Conservation (phyloP, 2,888 invertebrate species). For the Sesia bembeciformis region DNA sequence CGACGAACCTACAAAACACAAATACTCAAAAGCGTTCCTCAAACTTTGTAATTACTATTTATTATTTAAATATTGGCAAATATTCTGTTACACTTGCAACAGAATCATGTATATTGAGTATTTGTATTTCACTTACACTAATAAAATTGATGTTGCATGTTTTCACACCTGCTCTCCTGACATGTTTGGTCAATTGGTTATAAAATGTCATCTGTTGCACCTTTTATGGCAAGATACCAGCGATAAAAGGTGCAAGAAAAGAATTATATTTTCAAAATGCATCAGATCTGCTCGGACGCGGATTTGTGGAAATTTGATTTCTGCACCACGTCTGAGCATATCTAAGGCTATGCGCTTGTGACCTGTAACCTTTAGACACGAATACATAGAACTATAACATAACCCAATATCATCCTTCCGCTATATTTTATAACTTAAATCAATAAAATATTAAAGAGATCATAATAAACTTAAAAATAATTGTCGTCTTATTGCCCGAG, state of each 20-base stretch:
- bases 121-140: conserved; percentile 58
- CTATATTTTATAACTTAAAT: conserved; percentile 38
- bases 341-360: conserved; percentile 26
- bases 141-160: conserved; percentile 19
- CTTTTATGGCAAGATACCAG: conserved; percentile 19
- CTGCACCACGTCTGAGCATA: conserved; percentile 22
- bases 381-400: conserved; percentile 7
- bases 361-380: conserved; percentile 26
- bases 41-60: conserved; percentile 9
- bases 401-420: not conserved
- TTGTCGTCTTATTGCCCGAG: conserved; percentile 49
- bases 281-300: conserved; percentile 35
- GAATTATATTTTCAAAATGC: conserved; percentile 21
- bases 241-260: conserved; percentile 25
- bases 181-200: not conserved
- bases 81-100: conserved; percentile 21
- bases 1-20: conserved; percentile 45
- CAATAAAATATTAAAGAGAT: conserved; percentile 66
- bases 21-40: conserved; percentile 49
- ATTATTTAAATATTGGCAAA: conserved; percentile 26
- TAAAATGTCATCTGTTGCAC: conserved; percentile 14
- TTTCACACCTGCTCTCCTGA: conserved; percentile 1
- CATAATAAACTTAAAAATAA: conserved; percentile 70
- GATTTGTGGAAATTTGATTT: conserved; percentile 50
- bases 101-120: conserved; percentile 41